phyloP scores from a whole-genome alignment of 2,888 invertebrate genomes.

The Lamproptera curius region DNA sequence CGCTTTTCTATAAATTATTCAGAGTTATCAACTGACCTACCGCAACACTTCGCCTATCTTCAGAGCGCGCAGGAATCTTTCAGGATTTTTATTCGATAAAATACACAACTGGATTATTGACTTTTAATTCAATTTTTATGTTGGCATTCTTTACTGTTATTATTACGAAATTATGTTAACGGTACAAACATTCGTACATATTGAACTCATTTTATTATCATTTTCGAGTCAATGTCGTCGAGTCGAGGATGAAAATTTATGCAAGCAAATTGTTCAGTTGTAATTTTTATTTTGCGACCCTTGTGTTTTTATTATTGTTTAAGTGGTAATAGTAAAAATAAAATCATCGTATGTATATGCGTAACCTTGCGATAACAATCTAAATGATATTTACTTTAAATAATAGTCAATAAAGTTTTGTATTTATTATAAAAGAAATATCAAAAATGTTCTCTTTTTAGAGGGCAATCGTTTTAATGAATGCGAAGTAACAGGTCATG shows the following conservation, averaged over 20 bases:
- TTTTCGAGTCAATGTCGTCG: not conserved
- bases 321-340: not conserved
- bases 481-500: too few species aligned
- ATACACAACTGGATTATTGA: too few species aligned
- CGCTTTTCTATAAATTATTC: constrained; percentile 16
- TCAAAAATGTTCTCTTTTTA: too few species aligned
- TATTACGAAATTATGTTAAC: too few species aligned
- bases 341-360: not conserved
- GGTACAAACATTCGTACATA: not conserved
- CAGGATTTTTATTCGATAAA: too few species aligned
- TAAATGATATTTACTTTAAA: too few species aligned
- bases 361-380: not conserved
- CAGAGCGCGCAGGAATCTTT: too few species aligned
- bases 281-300: not conserved
- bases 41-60: constrained; percentile 23
- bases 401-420: too few species aligned
- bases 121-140: too few species aligned
- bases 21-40: constrained; percentile 24
- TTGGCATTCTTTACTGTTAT: too few species aligned
- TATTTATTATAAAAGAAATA: too few species aligned
- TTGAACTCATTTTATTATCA: not conserved
- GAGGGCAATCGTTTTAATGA: too few species aligned
- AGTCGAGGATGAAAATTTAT: not conserved
- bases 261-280: not conserved
- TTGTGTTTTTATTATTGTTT: not conserved